These are phyloP conservation scores for Plectus sambesii DNA, from an alignment of 1,140 invertebrate species.

Conservation along the genomic window DNA sequence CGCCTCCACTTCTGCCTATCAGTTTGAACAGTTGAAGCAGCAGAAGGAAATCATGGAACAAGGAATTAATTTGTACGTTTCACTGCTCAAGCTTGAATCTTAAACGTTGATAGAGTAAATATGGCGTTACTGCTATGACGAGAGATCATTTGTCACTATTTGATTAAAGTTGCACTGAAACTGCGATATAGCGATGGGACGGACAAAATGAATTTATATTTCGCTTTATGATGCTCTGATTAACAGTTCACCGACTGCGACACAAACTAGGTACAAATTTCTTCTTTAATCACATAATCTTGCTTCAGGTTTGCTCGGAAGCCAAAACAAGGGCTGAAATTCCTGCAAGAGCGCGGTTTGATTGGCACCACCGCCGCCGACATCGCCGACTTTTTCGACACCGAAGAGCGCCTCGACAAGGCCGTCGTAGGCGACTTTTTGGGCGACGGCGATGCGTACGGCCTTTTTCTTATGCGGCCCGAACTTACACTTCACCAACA, in stretches of 20 bases:
- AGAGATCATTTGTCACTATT: too few species aligned
- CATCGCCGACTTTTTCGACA: slow-evolving; percentile 84
- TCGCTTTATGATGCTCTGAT: too few species aligned
- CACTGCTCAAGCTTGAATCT: too few species aligned
- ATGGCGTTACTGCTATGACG: too few species aligned
- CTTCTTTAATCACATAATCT: slow-evolving; percentile 10
- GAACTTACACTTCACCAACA: too few species aligned
- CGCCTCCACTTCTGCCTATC: too few species aligned
- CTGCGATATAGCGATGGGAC: too few species aligned
- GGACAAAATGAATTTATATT: too few species aligned
- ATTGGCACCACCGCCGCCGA: slow-evolving; percentile 68
- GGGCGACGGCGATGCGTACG: slow-evolving; percentile 62
- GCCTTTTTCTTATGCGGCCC: too few species aligned
- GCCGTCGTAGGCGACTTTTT: slow-evolving; percentile 89
- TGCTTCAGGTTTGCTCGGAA: slow-evolving; percentile 73
- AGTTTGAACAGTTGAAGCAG: slow-evolving; percentile 90
- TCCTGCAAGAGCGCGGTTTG: slow-evolving; percentile 81
- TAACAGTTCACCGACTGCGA: too few species aligned
- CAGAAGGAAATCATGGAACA: slow-evolving; percentile 86
- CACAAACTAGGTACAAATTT: slow-evolving; percentile 1
- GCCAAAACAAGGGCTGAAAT: slow-evolving; percentile 78
- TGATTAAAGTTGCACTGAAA: too few species aligned
- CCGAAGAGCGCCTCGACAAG: slow-evolving; percentile 88
- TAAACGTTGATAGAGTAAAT: too few species aligned
- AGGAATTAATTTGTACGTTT: slow-evolving; percentile 59